phyloP scores from a whole-genome alignment of 1,140 invertebrate species.

The Orchesella cincta region DNA sequence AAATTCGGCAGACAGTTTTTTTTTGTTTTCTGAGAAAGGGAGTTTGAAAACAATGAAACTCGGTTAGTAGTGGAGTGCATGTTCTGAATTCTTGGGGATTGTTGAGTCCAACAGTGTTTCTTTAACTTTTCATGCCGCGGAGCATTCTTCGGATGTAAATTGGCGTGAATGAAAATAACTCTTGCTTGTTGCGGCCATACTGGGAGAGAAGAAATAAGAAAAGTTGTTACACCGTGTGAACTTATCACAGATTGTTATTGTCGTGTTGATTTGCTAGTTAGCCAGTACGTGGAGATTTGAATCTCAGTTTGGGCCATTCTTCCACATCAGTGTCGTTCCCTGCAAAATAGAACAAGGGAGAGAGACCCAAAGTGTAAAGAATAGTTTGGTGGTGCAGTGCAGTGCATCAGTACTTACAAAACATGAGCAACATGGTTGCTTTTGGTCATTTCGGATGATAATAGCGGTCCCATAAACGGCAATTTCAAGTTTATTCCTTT shows the following conservation, averaged over 20 bases:
- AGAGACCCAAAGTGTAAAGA: neutral
- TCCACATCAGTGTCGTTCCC: neutral
- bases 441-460: neutral
- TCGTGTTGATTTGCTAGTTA: conserved; percentile 18
- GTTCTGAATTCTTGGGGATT: too few relatives aligned
- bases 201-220: neutral
- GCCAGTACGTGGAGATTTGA: neutral
- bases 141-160: neutral
- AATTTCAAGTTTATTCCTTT: neutral
- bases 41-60: too few relatives aligned
- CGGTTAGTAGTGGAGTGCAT: too few relatives aligned
- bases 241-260: conserved; percentile 9
- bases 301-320: conserved; percentile 15
- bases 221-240: neutral
- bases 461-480: conserved; percentile 3
- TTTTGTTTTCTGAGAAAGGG: too few relatives aligned
- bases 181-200: too few relatives aligned
- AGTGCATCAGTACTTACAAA: neutral
- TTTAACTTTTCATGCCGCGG: too few relatives aligned
- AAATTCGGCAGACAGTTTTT: too few relatives aligned
- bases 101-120: too few relatives aligned
- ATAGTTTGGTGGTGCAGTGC: neutral
- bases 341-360: neutral
- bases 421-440: neutral
- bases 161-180: neutral